These are phyloP conservation scores for Typhlichthys eigenmanni DNA, from an alignment of 2,797 vertebrate species.

Conservation along the genomic window DNA sequence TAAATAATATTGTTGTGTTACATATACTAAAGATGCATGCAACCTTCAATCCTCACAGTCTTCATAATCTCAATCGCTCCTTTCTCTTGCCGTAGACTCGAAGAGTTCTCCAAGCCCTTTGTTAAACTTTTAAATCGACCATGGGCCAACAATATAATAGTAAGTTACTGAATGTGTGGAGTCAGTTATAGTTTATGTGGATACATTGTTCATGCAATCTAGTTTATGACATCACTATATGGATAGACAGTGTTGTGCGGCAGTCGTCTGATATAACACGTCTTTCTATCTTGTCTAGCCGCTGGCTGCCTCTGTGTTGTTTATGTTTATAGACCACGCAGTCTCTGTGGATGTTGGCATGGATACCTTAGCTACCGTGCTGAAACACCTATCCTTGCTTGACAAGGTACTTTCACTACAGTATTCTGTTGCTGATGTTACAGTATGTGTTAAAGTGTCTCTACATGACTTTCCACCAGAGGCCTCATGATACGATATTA, in stretches of 20 bases:
- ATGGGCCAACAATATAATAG: conserved; percentile 57
- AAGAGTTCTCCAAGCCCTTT: conserved; percentile 67
- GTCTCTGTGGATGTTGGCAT: conserved; percentile 66
- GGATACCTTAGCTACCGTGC: conserved; percentile 65
- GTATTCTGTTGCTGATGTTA: too few relatives aligned
- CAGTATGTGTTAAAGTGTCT: not conserved
- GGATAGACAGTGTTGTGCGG: not conserved
- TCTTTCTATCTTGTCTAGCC: conserved; percentile 69
- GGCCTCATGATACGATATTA: too few relatives aligned
- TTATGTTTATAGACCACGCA: conserved; percentile 75
- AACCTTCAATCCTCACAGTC: too few relatives aligned
- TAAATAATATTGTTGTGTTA: not conserved
- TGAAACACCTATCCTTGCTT: conserved; percentile 63
- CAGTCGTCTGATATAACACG: conserved; percentile 3
- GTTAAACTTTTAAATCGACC: conserved; percentile 60
- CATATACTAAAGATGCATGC: not conserved
- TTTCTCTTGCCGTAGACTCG: conserved; percentile 53
- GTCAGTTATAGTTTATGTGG: not conserved
- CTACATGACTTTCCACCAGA: too few relatives aligned
- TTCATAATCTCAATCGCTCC: not conserved
- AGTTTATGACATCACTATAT: not conserved
- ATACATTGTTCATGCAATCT: not conserved
- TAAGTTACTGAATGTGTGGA: conserved; percentile 50
- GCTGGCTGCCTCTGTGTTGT: conserved; percentile 82
- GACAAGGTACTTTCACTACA: conserved; percentile 72